Evolutionary conservation across 2,888 invertebrate species (phyloP).

Genomic region (Pasiphila rectangulata): DNA sequence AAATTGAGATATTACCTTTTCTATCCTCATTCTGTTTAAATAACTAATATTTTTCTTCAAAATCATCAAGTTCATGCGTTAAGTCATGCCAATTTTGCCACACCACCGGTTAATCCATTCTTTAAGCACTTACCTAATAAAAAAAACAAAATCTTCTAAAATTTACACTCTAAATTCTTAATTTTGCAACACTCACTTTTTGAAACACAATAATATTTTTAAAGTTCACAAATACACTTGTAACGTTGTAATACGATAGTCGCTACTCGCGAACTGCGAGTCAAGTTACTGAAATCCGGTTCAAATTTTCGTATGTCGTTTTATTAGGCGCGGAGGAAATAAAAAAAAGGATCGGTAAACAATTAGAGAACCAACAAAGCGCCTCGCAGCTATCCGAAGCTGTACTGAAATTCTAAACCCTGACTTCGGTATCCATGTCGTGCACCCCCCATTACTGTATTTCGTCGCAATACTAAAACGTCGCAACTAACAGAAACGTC

Average conservation of each 20-base stretch:
- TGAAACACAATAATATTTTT: conserved; percentile 28
- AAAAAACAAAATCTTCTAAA: conserved; percentile 41
- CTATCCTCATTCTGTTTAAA: conserved; percentile 25
- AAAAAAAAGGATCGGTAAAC: conserved; percentile 73
- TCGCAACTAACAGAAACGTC: conserved; percentile 26
- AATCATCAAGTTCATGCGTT: conserved; percentile 66
- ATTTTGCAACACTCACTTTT: conserved; percentile 38
- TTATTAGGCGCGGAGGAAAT: conserved; percentile 49
- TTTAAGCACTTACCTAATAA: conserved; percentile 70
- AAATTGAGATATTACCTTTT: conserved; percentile 22
- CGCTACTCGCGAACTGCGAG: conserved; percentile 38
- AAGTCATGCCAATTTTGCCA: conserved; percentile 68
- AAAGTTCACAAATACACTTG: conserved; percentile 42
- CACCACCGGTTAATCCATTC: conserved; percentile 60
- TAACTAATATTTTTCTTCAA: conserved; percentile 20
- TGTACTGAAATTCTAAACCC: conserved; percentile 81
- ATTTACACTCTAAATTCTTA: conserved; percentile 33
- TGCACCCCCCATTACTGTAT: conserved; percentile 80
- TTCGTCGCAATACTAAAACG: conserved; percentile 53
- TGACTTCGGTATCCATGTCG: conserved; percentile 78
- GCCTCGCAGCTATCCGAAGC: conserved; percentile 79
- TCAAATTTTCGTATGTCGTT: conserved; percentile 40
- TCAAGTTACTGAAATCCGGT: conserved; percentile 45
- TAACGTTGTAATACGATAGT: conserved; percentile 48
- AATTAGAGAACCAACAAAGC: conserved; percentile 76